phyloP scores from a whole-genome alignment of 2,797 vertebrate genomes.

The Phyllotis vaccarum region DNA sequence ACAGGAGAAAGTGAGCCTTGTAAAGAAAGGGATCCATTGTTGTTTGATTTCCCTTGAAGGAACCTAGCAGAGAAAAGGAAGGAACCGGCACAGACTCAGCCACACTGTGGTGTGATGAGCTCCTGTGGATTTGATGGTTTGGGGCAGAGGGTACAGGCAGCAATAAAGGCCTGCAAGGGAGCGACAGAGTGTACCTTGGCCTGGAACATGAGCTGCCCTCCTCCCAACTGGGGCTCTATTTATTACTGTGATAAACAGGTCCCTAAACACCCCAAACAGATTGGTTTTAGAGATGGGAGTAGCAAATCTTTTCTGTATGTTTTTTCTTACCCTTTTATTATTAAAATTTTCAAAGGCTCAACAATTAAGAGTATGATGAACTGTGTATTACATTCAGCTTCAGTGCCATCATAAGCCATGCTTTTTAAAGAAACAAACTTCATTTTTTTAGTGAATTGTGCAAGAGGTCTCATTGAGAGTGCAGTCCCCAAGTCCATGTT shows the following conservation, averaged over 20 bases:
- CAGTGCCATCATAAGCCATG: background rate
- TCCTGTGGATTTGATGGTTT: accelerated
- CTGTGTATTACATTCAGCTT: background rate
- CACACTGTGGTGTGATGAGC: accelerated
- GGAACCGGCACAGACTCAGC: background rate
- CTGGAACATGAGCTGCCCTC: background rate
- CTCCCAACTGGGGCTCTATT: background rate
- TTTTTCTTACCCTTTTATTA: slow-evolving; percentile 41
- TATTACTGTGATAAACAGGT: accelerated
- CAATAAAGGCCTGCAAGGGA: accelerated
- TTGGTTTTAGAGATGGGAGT: background rate
- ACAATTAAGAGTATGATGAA: background rate
- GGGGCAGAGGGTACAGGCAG: background rate
- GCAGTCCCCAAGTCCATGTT: background rate
- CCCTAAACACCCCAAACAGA: background rate
- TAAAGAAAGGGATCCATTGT: background rate
- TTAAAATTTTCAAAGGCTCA: slow-evolving; percentile 18
- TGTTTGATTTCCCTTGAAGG: slow-evolving; percentile 25
- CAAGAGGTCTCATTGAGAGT: background rate
- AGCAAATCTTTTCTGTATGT: slow-evolving; percentile 35
- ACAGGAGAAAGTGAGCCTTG: background rate
- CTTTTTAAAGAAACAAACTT: background rate
- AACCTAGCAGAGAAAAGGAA: background rate
- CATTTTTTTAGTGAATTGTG: background rate
- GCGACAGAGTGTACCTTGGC: accelerated